Evolutionary conservation across 2,888 invertebrate genomes (phyloP).

Genomic region (Dasysyrphus albostriatus): DNA sequence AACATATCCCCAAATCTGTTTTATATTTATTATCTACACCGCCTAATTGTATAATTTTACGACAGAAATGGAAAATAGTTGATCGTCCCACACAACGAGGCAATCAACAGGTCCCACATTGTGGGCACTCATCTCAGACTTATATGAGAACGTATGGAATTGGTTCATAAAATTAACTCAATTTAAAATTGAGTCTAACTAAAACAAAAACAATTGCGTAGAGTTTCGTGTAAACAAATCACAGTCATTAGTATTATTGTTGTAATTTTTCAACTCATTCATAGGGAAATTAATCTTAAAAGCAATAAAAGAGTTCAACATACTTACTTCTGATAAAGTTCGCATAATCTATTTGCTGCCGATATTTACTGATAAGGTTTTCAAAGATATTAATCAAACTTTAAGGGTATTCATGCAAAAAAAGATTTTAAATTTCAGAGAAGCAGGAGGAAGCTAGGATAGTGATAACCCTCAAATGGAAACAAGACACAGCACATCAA

Average conservation of each 20-base stretch:
- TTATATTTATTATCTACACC: slow-evolving; percentile 26
- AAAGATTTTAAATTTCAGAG: too few relatives aligned
- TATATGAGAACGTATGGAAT: slow-evolving; percentile 5
- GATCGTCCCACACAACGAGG: slow-evolving; percentile 67
- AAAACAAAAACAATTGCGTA: background rate
- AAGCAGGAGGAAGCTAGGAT: too few relatives aligned
- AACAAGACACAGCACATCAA: too few relatives aligned
- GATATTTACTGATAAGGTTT: background rate
- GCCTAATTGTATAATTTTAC: slow-evolving; percentile 64
- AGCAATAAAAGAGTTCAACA: background rate
- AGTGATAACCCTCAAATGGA: too few relatives aligned
- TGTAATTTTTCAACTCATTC: background rate
- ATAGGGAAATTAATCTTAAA: background rate
- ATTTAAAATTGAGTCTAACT: background rate
- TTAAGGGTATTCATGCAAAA: too few relatives aligned
- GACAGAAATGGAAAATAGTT: slow-evolving; percentile 74
- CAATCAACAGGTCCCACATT: slow-evolving; percentile 72
- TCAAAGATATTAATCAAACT: too few relatives aligned
- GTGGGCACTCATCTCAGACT: slow-evolving; percentile 19
- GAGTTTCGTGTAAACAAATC: background rate
- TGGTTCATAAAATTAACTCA: background rate
- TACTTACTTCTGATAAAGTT: background rate
- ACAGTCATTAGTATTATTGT: background rate
- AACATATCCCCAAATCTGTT: slow-evolving; percentile 42
- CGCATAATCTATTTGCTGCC: background rate